Evolutionary conservation across 2,888 invertebrate genomes (phyloP), one percentile per base, ranked within the genome.

Genomic region (Rhamphomyia laevipes): DNA sequence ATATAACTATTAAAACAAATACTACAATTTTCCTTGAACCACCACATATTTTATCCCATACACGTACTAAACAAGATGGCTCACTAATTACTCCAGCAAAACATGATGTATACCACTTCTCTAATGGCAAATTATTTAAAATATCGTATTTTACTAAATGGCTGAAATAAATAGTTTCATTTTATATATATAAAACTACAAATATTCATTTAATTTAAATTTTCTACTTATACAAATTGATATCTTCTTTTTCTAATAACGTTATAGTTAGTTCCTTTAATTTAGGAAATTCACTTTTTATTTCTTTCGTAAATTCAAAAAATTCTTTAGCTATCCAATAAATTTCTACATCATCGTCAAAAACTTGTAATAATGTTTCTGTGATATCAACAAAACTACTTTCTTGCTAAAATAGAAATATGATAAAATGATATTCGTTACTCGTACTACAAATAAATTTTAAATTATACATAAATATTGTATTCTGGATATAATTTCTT

Each of bases 31-130:
- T 86, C 37, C 81, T 82, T 0, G 89, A 89, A 4, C 91, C 90
- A 38, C 86, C 88, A 62, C 86, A 82, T 31, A 92, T 73, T 71
- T 90, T 90, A 65, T 92, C 91, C 88, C 90, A 91, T 55, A 92
- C 83, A 64, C 89, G 89, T 57, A 60, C 82, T 49, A 92, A 74
- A 27, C 23, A 27, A 9, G 87, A 83, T 9, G 80, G 79, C 59
- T 87, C 84, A 58, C 84, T 83, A 46, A 93, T 73, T 12, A 88
- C 75, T 5, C 84, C 85, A 45, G 91, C 86, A 71, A 89, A 91
- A 63, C 88, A 87, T 46, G 83, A 82, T 49, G 80, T 77, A 65
- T 86, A 89, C 91, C 91, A 92, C 57, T 76, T 77, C 33, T 80
- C 77, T 42, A 88, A 70, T 0, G 90, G 85, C 44, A 88, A 68